Evolutionary conservation across 2,797 vertebrate genomes (phyloP).

Genomic region (Nannoperca australis): DNA sequence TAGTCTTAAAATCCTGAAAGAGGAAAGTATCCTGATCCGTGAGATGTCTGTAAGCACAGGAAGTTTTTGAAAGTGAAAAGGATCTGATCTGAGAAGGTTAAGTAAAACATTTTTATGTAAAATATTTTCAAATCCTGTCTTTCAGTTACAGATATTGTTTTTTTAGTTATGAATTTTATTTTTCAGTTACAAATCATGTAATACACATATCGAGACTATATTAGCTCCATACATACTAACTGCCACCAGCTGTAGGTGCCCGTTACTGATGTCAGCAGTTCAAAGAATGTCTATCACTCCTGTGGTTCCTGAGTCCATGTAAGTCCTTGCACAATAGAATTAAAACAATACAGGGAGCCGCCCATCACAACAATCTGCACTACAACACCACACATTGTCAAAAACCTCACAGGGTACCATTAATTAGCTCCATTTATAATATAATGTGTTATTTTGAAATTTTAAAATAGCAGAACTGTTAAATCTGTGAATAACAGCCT

Average conservation of each 20-base stretch:
- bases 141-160: no score
- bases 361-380: background rate
- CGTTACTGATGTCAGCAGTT: slow-evolving; percentile 6
- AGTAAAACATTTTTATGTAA: no score
- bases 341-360: background rate
- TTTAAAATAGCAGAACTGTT: background rate
- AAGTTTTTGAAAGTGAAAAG: no score
- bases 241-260: background rate
- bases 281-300: background rate
- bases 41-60: no score
- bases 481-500: slow-evolving; percentile 13
- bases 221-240: no score
- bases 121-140: no score
- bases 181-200: no score
- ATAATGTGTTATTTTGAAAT: background rate
- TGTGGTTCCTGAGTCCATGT: background rate
- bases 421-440: slow-evolving; percentile 12
- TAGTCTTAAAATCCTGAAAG: no score
- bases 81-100: no score
- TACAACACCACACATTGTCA: background rate
- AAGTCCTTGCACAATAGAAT: slow-evolving; percentile 2
- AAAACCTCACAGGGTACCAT: background rate
- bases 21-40: no score
- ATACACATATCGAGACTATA: no score
- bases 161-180: no score